Percentiles rank a stretch among this genome's conserved stretches.
phyloP scores from a whole-genome alignment of 2,888 invertebrate species.

The Andricus curvator region DNA sequence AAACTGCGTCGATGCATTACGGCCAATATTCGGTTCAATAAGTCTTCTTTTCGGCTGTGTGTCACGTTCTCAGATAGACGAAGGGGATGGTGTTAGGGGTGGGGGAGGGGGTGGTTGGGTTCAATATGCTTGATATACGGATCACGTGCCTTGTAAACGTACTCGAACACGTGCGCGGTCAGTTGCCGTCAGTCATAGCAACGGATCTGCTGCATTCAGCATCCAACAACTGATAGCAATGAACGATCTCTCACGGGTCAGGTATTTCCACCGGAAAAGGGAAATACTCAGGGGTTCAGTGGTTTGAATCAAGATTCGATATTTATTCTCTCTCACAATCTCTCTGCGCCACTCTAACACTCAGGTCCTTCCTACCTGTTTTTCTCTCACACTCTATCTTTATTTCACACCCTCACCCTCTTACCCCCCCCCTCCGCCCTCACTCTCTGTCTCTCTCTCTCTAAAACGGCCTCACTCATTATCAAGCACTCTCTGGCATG shows the following conservation, averaged over 20 bases:
- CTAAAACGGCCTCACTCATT: no score
- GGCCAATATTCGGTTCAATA: slow-evolving; percentile 55
- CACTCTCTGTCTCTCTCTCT: no score
- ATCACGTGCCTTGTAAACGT: slow-evolving; percentile 53
- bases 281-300: not conserved
- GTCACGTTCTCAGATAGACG: not conserved
- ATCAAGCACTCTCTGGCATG: no score
- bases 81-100: not conserved
- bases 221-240: not conserved
- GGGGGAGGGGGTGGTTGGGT: not conserved
- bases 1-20: slow-evolving; percentile 55
- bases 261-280: slow-evolving; percentile 12
- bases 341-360: no score
- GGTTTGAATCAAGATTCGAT: not conserved
- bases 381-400: no score
- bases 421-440: no score
- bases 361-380: no score
- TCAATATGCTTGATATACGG: slow-evolving; percentile 44
- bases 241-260: slow-evolving; percentile 17
- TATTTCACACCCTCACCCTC: no score
- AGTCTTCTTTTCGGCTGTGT: slow-evolving; percentile 32
- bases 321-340: no score
- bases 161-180: slow-evolving; percentile 37
- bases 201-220: slow-evolving; percentile 19
- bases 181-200: slow-evolving; percentile 34